Conservation (phyloP, 2,888 invertebrate species). For the Uloborus plumipes region DNA sequence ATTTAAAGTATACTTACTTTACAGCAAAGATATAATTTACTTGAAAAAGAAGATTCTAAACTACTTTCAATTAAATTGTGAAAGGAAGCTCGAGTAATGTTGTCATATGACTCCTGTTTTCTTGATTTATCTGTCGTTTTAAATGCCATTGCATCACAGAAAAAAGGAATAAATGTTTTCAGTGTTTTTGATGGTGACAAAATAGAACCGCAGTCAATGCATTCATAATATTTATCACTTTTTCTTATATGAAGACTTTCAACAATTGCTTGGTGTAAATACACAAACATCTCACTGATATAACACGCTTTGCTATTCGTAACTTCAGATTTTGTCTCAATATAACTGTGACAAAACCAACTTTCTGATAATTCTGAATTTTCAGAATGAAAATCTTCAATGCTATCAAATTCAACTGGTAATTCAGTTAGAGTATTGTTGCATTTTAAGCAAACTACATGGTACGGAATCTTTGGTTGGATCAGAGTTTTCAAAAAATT, state of each 20-base stretch:
- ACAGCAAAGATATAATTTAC: constrained; percentile 3
- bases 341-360: constrained; percentile 16
- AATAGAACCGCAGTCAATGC: not conserved
- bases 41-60: not conserved
- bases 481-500: not conserved
- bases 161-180: not conserved
- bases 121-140: not conserved
- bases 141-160: constrained; percentile 2
- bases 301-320: not conserved
- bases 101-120: not conserved
- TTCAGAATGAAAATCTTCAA: not conserved
- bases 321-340: not conserved
- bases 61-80: not conserved
- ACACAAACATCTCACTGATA: not conserved
- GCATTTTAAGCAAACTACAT: constrained; percentile 1
- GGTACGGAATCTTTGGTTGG: not conserved
- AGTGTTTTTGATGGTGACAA: not conserved
- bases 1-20: constrained; percentile 8
- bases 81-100: not conserved
- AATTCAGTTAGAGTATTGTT: not conserved
- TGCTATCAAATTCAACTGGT: not conserved
- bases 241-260: not conserved
- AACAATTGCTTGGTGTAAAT: constrained; percentile 4
- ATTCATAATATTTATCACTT: not conserved
- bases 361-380: constrained; percentile 7